These are phyloP conservation scores for Psittacus erithacus DNA, from an alignment of 2,113 vertebrate genomes.

Conservation along the genomic window DNA sequence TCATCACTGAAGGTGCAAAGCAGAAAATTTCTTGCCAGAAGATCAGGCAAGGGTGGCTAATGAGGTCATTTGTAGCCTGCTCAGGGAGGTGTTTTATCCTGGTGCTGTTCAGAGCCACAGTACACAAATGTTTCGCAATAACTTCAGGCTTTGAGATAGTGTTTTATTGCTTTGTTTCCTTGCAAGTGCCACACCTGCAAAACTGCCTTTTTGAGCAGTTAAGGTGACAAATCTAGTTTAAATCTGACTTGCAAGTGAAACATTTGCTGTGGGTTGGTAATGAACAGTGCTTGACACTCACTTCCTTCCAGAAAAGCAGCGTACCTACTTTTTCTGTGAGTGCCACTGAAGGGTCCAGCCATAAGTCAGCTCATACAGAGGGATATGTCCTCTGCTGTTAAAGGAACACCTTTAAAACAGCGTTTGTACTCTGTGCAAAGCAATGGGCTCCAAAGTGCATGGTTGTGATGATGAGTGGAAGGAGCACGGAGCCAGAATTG, in stretches of 20 bases:
- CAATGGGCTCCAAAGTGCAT: accelerated
- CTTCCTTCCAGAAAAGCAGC: neutral
- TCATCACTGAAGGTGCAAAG: neutral
- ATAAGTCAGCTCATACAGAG: neutral
- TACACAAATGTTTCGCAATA: neutral
- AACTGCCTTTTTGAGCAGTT: neutral
- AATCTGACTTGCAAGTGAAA: neutral
- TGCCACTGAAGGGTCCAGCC: neutral
- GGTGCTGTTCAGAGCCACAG: neutral
- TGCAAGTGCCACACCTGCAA: neutral
- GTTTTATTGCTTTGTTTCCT: constrained; percentile 13
- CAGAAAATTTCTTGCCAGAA: neutral
- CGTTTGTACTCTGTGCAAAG: neutral
- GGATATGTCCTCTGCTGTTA: neutral
- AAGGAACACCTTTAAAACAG: neutral
- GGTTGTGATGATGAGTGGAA: neutral
- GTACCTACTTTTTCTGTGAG: neutral
- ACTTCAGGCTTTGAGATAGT: neutral
- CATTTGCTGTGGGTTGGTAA: neutral
- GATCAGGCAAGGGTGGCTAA: neutral
- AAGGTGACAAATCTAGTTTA: neutral
- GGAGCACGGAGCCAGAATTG: neutral
- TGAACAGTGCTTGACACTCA: neutral
- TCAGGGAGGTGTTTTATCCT: neutral
- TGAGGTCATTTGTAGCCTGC: neutral